Base-by-base conservation (phyloP, 2,797 vertebrate species). In the Sebastes vulpes region DNA sequence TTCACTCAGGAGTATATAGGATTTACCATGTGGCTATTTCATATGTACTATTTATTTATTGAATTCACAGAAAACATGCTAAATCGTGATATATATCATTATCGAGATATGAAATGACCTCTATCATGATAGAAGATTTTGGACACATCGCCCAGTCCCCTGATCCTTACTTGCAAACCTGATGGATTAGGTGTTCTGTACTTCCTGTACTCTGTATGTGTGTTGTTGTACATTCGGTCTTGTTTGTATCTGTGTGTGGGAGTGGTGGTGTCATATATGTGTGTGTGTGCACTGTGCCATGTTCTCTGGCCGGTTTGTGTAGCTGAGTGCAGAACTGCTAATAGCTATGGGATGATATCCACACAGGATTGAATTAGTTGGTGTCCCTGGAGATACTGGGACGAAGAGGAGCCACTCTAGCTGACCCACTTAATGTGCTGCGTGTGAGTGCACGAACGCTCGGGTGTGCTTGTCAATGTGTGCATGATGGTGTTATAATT, bases 401-500 rank as follows among this genome's bases (percentile, higher is more conserved):
- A 86, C 57, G 26, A 79, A 79, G 79, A 83, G 72, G 76, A 88
- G 78, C 76, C 78, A 72, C 83, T 87, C 63, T 66, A 67, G 75
- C 63, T 90, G 89, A 93, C 90, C 92, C 86, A 92, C 72, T 89
- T 93, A 83, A 70, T 77, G 78, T 66, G 23, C 53, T 83, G 26
- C 78, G 60, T 88, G 76, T 32, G 60, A 75, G 25, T 79, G 72
- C 32, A 48, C 11, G 52, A 69, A 53, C 20, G 11, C 56, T 61
- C 65, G 58, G 64, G 21, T 53, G 60, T 69, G 68, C 67, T 71
- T 86, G 82, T 82, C 73, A 65, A 3, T 73, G 67, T 76, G 66
- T 66, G 28, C 54, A 23, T 79, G 66, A 46, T 35, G 25, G 50
- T 56, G 65, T 46, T 70, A 20, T 48, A 64, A 61, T 64, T 72